Conservation (phyloP, 2,797 vertebrate species). For the Lateolabrax maculatus region DNA sequence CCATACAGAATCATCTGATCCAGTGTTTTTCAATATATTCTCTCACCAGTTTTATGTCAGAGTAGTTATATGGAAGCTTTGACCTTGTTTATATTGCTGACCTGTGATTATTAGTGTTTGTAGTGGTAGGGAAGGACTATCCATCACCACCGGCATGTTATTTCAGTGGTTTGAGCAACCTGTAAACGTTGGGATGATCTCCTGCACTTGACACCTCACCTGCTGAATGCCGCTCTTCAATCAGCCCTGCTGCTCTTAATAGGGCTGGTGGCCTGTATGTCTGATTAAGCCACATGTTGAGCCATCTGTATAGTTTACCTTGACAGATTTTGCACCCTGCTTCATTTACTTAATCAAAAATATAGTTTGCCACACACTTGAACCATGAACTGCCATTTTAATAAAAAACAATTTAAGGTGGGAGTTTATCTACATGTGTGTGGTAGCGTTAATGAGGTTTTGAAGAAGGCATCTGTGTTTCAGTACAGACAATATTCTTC, state of each 20-base stretch:
- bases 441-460: neutral
- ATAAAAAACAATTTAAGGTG: neutral
- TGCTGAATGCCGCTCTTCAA: neutral
- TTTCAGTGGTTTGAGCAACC: conserved; percentile 4
- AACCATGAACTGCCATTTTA: neutral
- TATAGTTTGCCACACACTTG: neutral
- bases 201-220: neutral
- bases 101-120: neutral
- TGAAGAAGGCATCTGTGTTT: neutral
- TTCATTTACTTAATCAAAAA: neutral
- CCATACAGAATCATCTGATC: neutral
- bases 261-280: neutral
- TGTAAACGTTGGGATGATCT: too few relatives aligned
- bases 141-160: neutral
- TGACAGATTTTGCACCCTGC: neutral
- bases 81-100: neutral
- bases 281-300: neutral
- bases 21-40: neutral
- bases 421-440: neutral
- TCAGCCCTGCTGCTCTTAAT: neutral
- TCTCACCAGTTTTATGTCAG: neutral
- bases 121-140: neutral
- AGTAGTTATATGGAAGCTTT: neutral
- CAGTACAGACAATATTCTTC: neutral
- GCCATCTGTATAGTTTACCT: neutral